Percentiles rank a stretch among this genome's conserved stretches.
Evolutionary conservation across 2,888 invertebrate genomes (phyloP).

Genomic region (Hermodice carunculata): DNA sequence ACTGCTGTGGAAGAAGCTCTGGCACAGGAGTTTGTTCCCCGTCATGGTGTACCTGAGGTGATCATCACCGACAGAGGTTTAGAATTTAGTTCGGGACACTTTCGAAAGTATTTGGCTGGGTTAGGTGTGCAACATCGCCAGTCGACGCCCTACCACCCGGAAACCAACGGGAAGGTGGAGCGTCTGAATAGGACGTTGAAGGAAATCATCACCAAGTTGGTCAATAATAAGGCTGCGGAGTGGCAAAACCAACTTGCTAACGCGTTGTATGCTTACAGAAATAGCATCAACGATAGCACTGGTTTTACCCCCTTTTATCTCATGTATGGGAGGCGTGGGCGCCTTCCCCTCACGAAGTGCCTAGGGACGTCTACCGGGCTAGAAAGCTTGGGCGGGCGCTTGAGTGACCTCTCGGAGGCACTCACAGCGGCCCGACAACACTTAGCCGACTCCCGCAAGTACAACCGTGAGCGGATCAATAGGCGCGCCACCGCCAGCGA

Average conservation of each 20-base stretch:
- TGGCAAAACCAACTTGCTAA: too few relatives aligned
- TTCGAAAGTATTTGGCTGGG: too few relatives aligned
- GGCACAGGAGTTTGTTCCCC: slow-evolving; percentile 5
- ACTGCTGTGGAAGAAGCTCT: slow-evolving; percentile 5
- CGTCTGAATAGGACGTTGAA: too few relatives aligned
- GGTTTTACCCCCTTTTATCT: neutral
- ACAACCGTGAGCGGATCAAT: neutral
- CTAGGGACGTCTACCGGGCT: too few relatives aligned
- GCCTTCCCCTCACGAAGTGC: neutral
- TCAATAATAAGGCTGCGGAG: too few relatives aligned
- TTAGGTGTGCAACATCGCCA: too few relatives aligned
- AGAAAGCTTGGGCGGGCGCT: neutral
- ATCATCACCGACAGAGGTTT: slow-evolving; percentile 9
- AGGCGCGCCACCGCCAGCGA: neutral
- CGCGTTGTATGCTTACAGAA: neutral
- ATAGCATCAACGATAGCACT: neutral
- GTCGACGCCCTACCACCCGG: slow-evolving; percentile 12
- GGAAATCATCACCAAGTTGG: too few relatives aligned
- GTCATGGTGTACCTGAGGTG: slow-evolving; percentile 5
- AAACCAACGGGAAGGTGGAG: too few relatives aligned
- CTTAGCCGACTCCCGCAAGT: neutral
- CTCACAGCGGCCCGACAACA: neutral
- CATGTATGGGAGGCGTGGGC: neutral
- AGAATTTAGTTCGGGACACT: too few relatives aligned
- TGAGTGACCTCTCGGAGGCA: neutral